Conservation (phyloP, 2,113 vertebrate species). For the Odobenus rosmarus region DNA sequence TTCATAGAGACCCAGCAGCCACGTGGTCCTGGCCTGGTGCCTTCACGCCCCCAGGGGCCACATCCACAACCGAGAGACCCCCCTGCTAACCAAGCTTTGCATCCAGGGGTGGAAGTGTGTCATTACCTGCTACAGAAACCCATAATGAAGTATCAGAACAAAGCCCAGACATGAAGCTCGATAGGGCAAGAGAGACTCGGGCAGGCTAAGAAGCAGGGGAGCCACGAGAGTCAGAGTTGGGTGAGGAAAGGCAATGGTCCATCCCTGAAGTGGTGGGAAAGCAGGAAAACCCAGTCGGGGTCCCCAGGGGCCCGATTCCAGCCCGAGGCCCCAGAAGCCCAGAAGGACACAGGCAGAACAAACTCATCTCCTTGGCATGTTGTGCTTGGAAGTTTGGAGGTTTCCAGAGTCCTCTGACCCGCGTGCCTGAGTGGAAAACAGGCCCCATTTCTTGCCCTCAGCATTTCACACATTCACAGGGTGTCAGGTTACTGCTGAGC, state of each 20-base stretch:
- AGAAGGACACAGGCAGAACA: fast-evolving
- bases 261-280: neutral
- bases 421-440: neutral
- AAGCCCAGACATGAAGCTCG: fast-evolving
- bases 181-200: neutral
- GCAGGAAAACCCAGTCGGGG: neutral
- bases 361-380: fast-evolving
- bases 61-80: neutral
- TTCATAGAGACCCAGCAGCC: fast-evolving
- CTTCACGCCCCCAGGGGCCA: neutral
- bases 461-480: neutral
- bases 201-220: neutral
- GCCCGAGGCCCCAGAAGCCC: fast-evolving
- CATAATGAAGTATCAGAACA: fast-evolving
- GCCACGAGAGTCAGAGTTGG: neutral
- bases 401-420: neutral
- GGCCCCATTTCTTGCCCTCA: too few relatives aligned
- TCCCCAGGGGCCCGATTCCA: neutral
- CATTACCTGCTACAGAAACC: neutral
- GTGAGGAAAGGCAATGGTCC: neutral
- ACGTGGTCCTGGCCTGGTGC: neutral
- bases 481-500: neutral
- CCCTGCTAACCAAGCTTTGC: neutral
- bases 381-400: too few relatives aligned
- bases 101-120: fast-evolving